These are phyloP conservation scores for Drosophila nannoptera DNA, from an alignment of 1,140 invertebrate genomes.

Conservation along the genomic window DNA sequence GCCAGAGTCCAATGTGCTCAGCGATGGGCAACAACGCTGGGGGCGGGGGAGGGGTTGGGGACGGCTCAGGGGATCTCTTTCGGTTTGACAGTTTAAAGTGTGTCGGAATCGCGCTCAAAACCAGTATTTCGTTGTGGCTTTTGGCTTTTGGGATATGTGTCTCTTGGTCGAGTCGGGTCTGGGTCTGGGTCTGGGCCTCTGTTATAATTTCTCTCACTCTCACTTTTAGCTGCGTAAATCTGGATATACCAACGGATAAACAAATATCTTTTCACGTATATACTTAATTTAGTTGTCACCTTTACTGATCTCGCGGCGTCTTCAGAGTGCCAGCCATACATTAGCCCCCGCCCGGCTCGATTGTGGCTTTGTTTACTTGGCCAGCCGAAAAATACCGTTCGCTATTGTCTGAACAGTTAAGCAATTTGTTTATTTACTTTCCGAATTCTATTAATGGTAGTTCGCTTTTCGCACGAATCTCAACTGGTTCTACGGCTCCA, in stretches of 20 bases:
- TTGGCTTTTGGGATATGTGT: constrained; percentile 9
- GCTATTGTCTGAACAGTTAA: constrained; percentile 17
- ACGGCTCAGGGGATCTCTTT: constrained; percentile 1
- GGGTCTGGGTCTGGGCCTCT: constrained; percentile 34
- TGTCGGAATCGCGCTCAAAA: constrained; percentile 27
- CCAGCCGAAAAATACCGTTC: constrained; percentile 1
- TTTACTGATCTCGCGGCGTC: constrained; percentile 46
- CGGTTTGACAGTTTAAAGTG: constrained; percentile 42
- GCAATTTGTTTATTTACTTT: constrained; percentile 18
- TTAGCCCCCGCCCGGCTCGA: neutral
- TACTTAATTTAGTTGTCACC: constrained; percentile 58
- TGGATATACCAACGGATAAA: neutral
- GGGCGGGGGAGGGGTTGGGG: constrained; percentile 2
- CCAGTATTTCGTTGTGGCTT: constrained; percentile 33
- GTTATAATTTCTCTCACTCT: constrained; percentile 73
- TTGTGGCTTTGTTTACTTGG: constrained; percentile 9
- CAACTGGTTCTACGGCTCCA: constrained; percentile 35
- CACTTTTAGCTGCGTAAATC: constrained; percentile 48
- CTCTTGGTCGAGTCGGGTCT: neutral
- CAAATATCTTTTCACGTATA: neutral
- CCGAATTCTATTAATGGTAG: constrained; percentile 1
- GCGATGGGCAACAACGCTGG: constrained; percentile 8
- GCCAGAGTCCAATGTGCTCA: constrained; percentile 13
- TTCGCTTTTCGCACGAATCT: constrained; percentile 10
- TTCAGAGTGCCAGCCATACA: constrained; percentile 2